These are phyloP conservation scores for Chalcosyrphus nemorum DNA, from an alignment of 2,888 invertebrate genomes.

Conservation along the genomic window DNA sequence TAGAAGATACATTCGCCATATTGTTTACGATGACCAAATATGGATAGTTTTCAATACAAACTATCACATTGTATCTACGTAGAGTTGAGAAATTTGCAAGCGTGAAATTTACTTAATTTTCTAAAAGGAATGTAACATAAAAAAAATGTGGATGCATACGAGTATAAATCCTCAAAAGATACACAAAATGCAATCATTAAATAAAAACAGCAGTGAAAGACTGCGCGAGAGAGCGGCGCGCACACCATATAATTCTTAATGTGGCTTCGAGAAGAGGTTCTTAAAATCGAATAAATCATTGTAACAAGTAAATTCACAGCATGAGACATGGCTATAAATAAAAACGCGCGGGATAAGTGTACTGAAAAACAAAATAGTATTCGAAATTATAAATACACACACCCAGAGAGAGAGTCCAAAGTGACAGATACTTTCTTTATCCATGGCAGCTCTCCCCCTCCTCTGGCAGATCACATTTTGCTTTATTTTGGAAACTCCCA, in stretches of 20 bases:
- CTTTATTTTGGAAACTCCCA: constrained; percentile 30
- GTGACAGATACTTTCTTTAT: constrained; percentile 55
- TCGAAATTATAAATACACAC: constrained; percentile 55
- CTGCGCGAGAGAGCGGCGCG: constrained; percentile 25
- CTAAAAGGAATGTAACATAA: constrained; percentile 14
- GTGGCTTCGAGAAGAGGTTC: constrained; percentile 75
- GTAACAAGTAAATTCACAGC: constrained; percentile 80
- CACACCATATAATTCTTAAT: constrained; percentile 68
- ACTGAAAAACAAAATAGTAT: constrained; percentile 45
- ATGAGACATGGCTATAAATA: constrained; percentile 81
- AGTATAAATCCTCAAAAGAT: constrained; percentile 10
- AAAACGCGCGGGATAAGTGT: constrained; percentile 61
- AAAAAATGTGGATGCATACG: constrained; percentile 9
- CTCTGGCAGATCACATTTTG: neutral
- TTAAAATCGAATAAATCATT: constrained; percentile 81
- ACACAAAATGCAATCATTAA: constrained; percentile 51
- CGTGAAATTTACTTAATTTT: constrained; percentile 47
- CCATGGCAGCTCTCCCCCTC: neutral
- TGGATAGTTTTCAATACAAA: constrained; percentile 29
- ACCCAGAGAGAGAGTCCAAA: constrained; percentile 6
- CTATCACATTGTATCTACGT: neutral
- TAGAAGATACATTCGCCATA: constrained; percentile 47
- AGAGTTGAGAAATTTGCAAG: constrained; percentile 37
- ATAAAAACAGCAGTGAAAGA: neutral
- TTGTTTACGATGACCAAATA: constrained; percentile 17